Percentiles rank a stretch among this genome's conserved stretches.
Evolutionary conservation across 2,888 invertebrate genomes (phyloP).

Genomic region (Pomacea canaliculata): DNA sequence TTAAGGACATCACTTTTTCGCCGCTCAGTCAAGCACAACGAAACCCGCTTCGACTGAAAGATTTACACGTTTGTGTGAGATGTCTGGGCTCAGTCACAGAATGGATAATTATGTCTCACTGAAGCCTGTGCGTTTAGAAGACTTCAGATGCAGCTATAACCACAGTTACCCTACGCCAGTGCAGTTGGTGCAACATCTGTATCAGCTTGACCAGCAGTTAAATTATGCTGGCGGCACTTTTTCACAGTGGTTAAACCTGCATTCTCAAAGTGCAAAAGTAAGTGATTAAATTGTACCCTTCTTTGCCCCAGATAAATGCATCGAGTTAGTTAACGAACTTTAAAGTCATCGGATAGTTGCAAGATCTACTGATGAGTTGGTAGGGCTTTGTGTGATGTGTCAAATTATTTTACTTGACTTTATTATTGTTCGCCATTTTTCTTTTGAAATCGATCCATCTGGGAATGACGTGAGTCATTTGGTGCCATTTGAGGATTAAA

Average conservation of each 20-base stretch:
- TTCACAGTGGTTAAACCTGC: conserved; percentile 5
- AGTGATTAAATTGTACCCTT: neutral
- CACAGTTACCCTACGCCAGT: conserved; percentile 26
- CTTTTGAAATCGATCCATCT: conserved; percentile 27
- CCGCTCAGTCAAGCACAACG: neutral
- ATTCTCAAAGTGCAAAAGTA: neutral
- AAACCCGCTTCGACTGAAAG: neutral
- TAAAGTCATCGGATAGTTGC: neutral
- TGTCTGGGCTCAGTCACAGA: conserved; percentile 21
- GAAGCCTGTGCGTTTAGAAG: conserved; percentile 25
- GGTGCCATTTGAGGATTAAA: neutral
- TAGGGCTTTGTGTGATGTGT: conserved; percentile 1
- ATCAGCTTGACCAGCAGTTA: conserved; percentile 24
- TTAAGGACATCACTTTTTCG: conserved; percentile 20
- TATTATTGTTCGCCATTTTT: conserved; percentile 31
- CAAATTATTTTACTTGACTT: conserved; percentile 16
- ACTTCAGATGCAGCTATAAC: conserved; percentile 22
- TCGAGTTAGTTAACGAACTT: neutral
- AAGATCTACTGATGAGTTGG: neutral
- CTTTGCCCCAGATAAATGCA: neutral
- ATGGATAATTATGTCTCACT: conserved; percentile 20
- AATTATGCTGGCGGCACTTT: conserved; percentile 27
- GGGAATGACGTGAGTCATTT: conserved; percentile 24
- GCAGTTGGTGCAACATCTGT: conserved; percentile 25
- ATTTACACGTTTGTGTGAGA: neutral